Evolutionary conservation across 2,113 vertebrate species (phyloP), one percentile per base, ranked within the genome.

Genomic region (Ageneiosus marmoratus): DNA sequence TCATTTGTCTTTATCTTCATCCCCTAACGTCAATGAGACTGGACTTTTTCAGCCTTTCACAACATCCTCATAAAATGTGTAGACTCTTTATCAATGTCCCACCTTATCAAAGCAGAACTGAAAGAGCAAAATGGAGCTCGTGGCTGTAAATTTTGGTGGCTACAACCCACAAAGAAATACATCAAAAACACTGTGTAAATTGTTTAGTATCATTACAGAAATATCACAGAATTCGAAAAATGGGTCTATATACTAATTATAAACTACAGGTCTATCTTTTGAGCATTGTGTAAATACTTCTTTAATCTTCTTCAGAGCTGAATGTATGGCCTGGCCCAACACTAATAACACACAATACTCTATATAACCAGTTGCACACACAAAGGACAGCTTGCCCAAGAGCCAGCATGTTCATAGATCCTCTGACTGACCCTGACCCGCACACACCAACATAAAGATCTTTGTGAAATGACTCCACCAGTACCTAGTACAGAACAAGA

Each of bases 381-480:
- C 87, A 88, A 86, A 83, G 73, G 76, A 65, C 56, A 56, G 83
- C 70, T 73, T 81, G 79, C 60, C 76, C n/a, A 77, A 58, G 79
- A 60, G 84, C 44, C 22, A n/a, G 72, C 50, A 79, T 16, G 24
- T 84, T 29, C 16, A 53, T 22, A 46, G 48, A 51, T 75, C 37
- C 48, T 73, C 74, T 41, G 37, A 48, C 77, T 41, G 41, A 82
- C 65, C 67, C 53, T 60, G 77, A 85, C 24, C 29, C 55, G 7
- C 41, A 58, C 5, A 3, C 41, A 46, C 29, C 77, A 48, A 53
- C 46, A 80, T 70, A 80, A 82, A 76, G 34, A 67, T 55, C 69
- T 46, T 63, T 85, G 77, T 72, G 34, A 65, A 83, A 55, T 62
- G 63, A 74, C 69, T 70, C 51, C 48, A 44, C 16, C 48, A n/a